Conservation (phyloP, 1,140 invertebrate genomes). For the Druon quercuslanigerum region DNA sequence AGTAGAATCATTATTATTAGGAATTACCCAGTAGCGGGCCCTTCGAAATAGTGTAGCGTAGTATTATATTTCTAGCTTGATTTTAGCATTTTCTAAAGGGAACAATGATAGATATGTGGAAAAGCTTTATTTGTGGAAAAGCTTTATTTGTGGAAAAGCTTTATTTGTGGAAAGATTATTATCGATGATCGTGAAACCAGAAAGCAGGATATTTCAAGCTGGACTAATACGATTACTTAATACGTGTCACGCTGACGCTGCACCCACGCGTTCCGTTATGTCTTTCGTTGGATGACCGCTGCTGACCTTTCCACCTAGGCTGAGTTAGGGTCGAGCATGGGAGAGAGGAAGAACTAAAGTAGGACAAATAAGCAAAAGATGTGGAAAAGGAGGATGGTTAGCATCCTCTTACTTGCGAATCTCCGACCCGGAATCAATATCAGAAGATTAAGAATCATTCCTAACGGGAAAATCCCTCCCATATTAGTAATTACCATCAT, state of each 20-base stretch:
- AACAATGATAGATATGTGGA: background rate
- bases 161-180: constrained; percentile 6
- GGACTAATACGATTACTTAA: constrained; percentile 41
- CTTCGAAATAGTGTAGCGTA: too few species aligned
- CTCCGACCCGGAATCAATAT: constrained; percentile 3
- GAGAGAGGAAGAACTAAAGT: constrained; percentile 38
- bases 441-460: background rate
- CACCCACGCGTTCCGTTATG: constrained; percentile 63
- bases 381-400: constrained; percentile 32
- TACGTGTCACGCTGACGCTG: constrained; percentile 60
- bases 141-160: background rate
- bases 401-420: constrained; percentile 40
- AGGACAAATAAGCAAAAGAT: constrained; percentile 38
- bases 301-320: constrained; percentile 52
- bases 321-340: constrained; percentile 33
- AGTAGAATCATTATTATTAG: background rate
- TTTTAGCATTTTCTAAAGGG: background rate
- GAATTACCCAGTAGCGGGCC: too few species aligned
- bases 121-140: background rate
- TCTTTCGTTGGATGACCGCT: constrained; percentile 55
- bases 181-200: constrained; percentile 18
- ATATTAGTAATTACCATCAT: too few species aligned
- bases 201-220: constrained; percentile 24
- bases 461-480: background rate
- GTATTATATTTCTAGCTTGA: background rate